These are phyloP conservation scores for Halictus quadricinctus DNA, from an alignment of 2,888 invertebrate species.

Conservation along the genomic window DNA sequence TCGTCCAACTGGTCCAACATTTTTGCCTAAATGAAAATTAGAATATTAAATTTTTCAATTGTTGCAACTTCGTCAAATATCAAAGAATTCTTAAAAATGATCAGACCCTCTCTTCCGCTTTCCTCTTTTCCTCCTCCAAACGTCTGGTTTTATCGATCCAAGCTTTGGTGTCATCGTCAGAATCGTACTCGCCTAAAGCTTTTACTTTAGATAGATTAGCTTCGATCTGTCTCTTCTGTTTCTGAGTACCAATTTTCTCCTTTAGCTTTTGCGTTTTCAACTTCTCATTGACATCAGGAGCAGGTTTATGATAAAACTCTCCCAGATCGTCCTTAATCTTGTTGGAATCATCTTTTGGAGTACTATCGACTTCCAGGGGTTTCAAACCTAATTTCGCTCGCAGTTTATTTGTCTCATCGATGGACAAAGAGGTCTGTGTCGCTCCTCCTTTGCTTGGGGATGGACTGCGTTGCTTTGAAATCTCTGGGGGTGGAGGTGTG, in stretches of 20 bases:
- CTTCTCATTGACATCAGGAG: constrained; percentile 89
- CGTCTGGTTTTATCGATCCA: constrained; percentile 94
- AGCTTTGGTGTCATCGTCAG: constrained; percentile 88
- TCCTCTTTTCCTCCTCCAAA: constrained; percentile 90
- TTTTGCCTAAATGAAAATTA: constrained; percentile 86
- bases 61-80: neutral
- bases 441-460: constrained; percentile 77
- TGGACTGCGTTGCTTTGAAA: constrained; percentile 70
- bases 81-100: constrained; percentile 7
- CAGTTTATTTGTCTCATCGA: constrained; percentile 94
- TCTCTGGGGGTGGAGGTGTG: constrained; percentile 79
- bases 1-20: constrained; percentile 97
- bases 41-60: constrained; percentile 8
- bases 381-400: constrained; percentile 96
- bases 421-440: constrained; percentile 86
- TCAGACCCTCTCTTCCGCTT: constrained; percentile 91
- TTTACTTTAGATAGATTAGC: constrained; percentile 86
- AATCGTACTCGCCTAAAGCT: constrained; percentile 88
- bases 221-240: constrained; percentile 91
- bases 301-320: constrained; percentile 94
- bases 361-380: constrained; percentile 89
- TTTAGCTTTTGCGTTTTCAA: constrained; percentile 91
- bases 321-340: constrained; percentile 85
- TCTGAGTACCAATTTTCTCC: constrained; percentile 89
- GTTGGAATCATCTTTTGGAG: constrained; percentile 73